Evolutionary conservation across 1,140 invertebrate genomes (phyloP), one percentile per base, ranked within the genome.

Genomic region (Drosophila azteca): DNA sequence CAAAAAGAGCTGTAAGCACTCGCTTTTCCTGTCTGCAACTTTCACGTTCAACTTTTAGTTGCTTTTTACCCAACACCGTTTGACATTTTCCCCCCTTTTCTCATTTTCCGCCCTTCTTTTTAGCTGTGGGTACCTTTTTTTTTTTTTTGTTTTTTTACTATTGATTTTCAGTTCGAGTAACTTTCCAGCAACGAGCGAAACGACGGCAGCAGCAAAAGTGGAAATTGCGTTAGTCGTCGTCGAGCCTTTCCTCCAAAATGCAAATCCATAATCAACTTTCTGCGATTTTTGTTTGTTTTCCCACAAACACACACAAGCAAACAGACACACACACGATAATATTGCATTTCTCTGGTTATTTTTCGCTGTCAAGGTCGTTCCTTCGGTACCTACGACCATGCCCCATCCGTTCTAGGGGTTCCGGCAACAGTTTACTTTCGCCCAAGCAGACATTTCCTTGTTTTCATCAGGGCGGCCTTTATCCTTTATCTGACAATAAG

Each of bases 291-390:
- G 49, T 46, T 53, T 67, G 57, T 51, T 51, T 69, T 29, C 20
- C 29, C 46, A 20, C 29, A 35, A 17, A n/a, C 59, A 50, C 29
- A 29, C 7, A 13, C 9, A 9, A 9, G 15, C 6, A 15, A 7
- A n/a, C n/a, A 2, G 15, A 22, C 15, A 50, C 39, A 51, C 59
- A 60, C 52, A 54, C 64, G 66, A 67, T 72, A 68, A 74, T 44
- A 72, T 35, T 6, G 29, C 51, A 54, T 29, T 61, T 68, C 39
- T 20, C 15, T 39, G 51, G 75, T 83, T 79, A 61, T 74, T 54
- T 60, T 87, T 78, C 68, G 78, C 82, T 72, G 82, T 76, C 82
- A 87, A 87, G 82, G 82, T 87, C 82, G 78, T 87, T 87, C 65
- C 65, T 68, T 73, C 31, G 64, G 57, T 68, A 49, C 66, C 62